Conservation (phyloP, 2,888 invertebrate species). For the Frankliniella fusca region DNA sequence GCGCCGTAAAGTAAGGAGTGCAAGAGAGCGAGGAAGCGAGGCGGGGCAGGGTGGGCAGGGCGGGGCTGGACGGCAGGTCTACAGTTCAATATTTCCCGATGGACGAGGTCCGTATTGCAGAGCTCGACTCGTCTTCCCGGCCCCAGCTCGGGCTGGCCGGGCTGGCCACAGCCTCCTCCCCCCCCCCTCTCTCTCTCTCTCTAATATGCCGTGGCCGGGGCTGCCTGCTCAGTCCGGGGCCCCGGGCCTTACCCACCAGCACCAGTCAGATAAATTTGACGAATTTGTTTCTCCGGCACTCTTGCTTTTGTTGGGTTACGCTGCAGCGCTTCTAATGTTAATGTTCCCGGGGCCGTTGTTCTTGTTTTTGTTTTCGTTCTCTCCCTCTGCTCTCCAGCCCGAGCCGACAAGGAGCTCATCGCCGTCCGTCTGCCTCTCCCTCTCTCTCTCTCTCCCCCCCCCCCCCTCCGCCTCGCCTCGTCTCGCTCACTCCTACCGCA, state of each 20-base stretch:
- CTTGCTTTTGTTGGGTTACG: conserved; percentile 21
- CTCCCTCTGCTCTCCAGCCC: not conserved
- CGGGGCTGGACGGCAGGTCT: too few species aligned
- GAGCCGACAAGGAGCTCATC: too few species aligned
- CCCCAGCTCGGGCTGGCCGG: not conserved
- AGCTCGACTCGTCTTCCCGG: not conserved
- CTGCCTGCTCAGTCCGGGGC: too few species aligned
- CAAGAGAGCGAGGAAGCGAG: not conserved
- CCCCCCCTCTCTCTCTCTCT: too few species aligned
- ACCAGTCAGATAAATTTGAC: conserved; percentile 18
- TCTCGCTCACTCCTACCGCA: not conserved
- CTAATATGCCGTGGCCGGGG: too few species aligned
- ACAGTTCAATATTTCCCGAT: too few species aligned
- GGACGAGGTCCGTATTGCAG: too few species aligned
- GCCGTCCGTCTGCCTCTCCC: not conserved
- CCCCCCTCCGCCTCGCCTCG: not conserved
- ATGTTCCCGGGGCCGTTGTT: conserved; percentile 1
- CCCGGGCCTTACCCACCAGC: not conserved
- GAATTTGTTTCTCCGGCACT: conserved; percentile 11
- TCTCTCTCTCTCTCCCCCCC: not conserved
- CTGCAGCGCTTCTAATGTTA: not conserved
- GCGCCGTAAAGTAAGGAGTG: not conserved
- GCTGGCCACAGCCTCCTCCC: not conserved
- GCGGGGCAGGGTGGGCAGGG: not conserved
- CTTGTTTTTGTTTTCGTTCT: not conserved